phyloP scores from a whole-genome alignment of 2,797 vertebrate genomes.

The Varecia variegata region DNA sequence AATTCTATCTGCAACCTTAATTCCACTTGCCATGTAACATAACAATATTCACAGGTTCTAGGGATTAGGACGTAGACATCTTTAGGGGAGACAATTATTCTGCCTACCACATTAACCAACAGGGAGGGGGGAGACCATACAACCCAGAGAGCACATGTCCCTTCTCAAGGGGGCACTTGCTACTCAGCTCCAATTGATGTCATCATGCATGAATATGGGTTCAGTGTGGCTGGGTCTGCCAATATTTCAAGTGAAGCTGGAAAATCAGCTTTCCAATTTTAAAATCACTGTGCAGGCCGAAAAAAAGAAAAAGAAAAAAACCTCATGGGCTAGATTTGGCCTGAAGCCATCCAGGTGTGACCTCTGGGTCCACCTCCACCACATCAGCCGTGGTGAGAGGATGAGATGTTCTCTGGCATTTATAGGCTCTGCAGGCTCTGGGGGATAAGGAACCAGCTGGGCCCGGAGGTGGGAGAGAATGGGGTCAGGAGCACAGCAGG shows the following conservation, averaged over 20 bases:
- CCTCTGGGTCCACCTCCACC: background rate
- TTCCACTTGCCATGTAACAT: background rate
- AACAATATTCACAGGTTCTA: background rate
- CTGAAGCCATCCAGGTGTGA: conserved; percentile 30
- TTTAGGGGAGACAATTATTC: background rate
- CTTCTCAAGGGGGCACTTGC: background rate
- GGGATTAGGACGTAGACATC: background rate
- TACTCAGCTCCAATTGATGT: background rate
- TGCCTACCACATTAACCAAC: background rate
- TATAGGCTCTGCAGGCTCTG: background rate
- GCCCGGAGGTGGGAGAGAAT: background rate
- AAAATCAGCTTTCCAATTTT: conserved; percentile 12
- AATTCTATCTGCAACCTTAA: background rate
- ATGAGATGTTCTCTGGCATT: background rate
- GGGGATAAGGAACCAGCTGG: background rate
- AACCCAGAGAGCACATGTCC: background rate
- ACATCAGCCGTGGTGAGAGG: background rate
- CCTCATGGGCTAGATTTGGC: background rate
- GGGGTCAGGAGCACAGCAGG: background rate
- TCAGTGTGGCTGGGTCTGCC: background rate
- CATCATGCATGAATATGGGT: background rate
- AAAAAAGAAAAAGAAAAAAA: background rate
- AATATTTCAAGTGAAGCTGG: background rate
- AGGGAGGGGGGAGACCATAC: background rate
- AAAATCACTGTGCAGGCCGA: background rate